phyloP scores from a whole-genome alignment of 2,888 invertebrate genomes.

The Operophtera brumata region DNA sequence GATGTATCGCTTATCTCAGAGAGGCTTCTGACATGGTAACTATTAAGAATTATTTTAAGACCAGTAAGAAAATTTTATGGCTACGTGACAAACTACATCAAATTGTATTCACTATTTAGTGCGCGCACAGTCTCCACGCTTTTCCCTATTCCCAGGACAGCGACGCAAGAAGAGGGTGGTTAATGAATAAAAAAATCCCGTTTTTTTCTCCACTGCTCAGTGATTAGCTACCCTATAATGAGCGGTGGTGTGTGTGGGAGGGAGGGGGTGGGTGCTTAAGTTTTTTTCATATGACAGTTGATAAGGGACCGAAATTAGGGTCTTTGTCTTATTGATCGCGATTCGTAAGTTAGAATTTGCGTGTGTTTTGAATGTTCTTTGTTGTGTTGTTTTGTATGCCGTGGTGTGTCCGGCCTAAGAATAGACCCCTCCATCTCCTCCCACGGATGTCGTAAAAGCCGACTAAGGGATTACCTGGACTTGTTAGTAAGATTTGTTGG shows the following conservation, averaged over 20 bases:
- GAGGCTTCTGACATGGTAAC: too few species aligned
- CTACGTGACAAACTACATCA: too few species aligned
- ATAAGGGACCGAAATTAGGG: slow-evolving; percentile 68
- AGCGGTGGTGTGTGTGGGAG: slow-evolving; percentile 66
- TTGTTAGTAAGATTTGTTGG: too few species aligned
- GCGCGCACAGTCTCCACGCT: slow-evolving; percentile 38
- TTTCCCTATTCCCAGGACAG: slow-evolving; percentile 53
- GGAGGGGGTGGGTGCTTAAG: slow-evolving; percentile 56
- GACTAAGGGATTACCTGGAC: too few species aligned
- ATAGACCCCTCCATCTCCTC: too few species aligned
- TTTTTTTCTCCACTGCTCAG: slow-evolving; percentile 76
- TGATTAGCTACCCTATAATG: slow-evolving; percentile 81
- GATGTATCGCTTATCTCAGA: too few species aligned
- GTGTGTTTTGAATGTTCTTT: slow-evolving; percentile 13
- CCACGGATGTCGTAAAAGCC: too few species aligned
- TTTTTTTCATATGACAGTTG: slow-evolving; percentile 66
- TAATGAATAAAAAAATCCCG: slow-evolving; percentile 79
- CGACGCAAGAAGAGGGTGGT: slow-evolving; percentile 73
- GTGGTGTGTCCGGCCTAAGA: too few species aligned
- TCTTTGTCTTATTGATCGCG: slow-evolving; percentile 60
- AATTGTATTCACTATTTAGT: not conserved
- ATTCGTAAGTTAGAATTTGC: slow-evolving; percentile 30
- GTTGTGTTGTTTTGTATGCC: not conserved
- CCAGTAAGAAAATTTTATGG: too few species aligned
- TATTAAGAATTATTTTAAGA: too few species aligned